Base-by-base conservation (phyloP, 2,888 invertebrate genomes). In the Amblyteles armatorius region DNA sequence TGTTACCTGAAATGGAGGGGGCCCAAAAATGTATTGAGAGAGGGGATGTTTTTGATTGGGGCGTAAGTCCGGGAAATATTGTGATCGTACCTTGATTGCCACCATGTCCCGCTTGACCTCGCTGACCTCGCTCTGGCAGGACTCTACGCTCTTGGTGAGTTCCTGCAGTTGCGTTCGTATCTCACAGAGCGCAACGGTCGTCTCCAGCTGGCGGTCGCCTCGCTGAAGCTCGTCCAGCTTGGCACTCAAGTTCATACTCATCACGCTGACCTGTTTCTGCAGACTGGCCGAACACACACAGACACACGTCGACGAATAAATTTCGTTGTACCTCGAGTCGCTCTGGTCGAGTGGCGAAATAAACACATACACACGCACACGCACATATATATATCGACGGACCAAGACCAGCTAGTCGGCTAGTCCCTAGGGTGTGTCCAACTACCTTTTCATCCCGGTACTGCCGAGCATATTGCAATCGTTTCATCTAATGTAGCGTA, bases 231-330 rank as follows among this genome's bases (percentile, higher is more conserved):
- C 98, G 95, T 98, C 98, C 96, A 98, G 96, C 96, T 98, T 98
- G 94, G 97, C 97, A 95, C 97, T 96, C 95, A 98, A 96, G 96
- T 98, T 98, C 97, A 98, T 98, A 95, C 98, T 98, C 98, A 98
- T 98, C 96, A 98, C 98, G 96, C 97, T 97, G 96, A 98, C 98
- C 97, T 98, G 98, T 96, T 98, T 97, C 96, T 98, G 98, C 96
- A 98, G 97, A 97, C 98, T 98, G 95, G 91, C 91, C 91, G 88
- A 84, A 90, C 86, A 89, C 83, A 85, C 84, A 83, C 67, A 85
- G 87, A 85, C 86, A 77, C 60, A 73, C 74, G 83, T 72, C 69
- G 52, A 69, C 40, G 67, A 82, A 74, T 81, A 60, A 79, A 82
- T 76, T 79, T 81, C 69, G 57, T 68, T 78, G 16, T 50, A 69